phyloP scores from a whole-genome alignment of 2,888 invertebrate species.

The Zele albiditarsus region DNA sequence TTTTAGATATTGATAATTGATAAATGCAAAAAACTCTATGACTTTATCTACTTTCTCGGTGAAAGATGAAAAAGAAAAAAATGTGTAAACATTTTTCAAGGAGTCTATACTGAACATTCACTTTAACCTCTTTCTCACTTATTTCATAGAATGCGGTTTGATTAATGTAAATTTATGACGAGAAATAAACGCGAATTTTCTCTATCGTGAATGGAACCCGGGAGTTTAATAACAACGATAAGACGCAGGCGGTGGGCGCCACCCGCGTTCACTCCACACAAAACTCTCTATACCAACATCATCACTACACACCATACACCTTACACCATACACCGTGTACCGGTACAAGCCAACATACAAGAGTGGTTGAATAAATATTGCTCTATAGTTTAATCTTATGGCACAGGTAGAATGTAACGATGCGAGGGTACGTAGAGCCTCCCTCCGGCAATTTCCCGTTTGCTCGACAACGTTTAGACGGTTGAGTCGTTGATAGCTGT shows the following conservation, averaged over 20 bases:
- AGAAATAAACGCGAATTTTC: not conserved
- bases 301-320: not conserved
- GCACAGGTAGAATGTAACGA: conserved; percentile 33
- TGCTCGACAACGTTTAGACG: conserved; percentile 4
- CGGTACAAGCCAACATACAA: conserved; percentile 8
- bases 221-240: conserved; percentile 32
- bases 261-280: not conserved
- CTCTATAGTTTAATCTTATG: conserved; percentile 36
- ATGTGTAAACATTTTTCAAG: too few relatives aligned
- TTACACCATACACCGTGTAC: not conserved
- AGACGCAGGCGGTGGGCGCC: conserved; percentile 1
- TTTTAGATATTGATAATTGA: too few relatives aligned
- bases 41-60: too few relatives aligned
- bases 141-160: not conserved
- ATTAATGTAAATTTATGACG: conserved; percentile 1
- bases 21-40: too few relatives aligned
- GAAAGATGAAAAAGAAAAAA: too few relatives aligned
- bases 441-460: conserved; percentile 30
- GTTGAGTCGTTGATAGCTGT: conserved; percentile 31
- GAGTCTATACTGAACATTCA: too few relatives aligned
- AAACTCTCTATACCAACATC: not conserved
- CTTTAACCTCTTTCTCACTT: not conserved
- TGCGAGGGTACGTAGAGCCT: conserved; percentile 18
- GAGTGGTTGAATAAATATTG: conserved; percentile 34
- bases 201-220: not conserved